Conservation (phyloP, 2,113 vertebrate species). For the Pteronura brasiliensis region DNA sequence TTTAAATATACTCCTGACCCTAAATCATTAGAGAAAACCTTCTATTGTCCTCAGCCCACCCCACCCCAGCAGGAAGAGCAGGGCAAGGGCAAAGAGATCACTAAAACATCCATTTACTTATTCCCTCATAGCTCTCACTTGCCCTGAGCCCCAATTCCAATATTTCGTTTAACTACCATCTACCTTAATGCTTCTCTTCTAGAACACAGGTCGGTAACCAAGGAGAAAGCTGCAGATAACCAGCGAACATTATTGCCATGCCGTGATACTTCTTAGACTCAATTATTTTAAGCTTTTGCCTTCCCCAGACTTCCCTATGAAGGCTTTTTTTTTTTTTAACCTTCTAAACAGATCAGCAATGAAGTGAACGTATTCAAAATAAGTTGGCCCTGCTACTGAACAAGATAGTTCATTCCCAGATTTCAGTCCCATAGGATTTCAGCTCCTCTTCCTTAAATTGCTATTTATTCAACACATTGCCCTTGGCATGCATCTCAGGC, state of each 20-base stretch:
- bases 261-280: not conserved
- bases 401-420: not conserved
- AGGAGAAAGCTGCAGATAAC: not conserved
- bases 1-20: not conserved
- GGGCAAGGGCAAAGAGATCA: not conserved
- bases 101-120: not conserved
- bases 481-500: not conserved
- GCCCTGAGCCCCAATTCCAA: not conserved
- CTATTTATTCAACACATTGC: not conserved
- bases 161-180: not conserved
- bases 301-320: not conserved
- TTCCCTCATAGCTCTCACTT: not conserved
- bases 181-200: not conserved
- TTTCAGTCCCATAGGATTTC: not conserved
- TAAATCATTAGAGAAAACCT: not conserved
- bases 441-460: not conserved
- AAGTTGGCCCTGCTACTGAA: not conserved
- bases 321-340: not conserved
- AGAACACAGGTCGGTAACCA: not conserved
- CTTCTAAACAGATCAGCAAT: not conserved
- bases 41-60: not conserved
- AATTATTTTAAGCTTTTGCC: not conserved
- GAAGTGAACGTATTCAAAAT: not conserved
- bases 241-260: not conserved
- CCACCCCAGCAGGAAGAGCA: not conserved